Base-by-base conservation (phyloP, 2,797 vertebrate genomes). In the Tapirus indicus region DNA sequence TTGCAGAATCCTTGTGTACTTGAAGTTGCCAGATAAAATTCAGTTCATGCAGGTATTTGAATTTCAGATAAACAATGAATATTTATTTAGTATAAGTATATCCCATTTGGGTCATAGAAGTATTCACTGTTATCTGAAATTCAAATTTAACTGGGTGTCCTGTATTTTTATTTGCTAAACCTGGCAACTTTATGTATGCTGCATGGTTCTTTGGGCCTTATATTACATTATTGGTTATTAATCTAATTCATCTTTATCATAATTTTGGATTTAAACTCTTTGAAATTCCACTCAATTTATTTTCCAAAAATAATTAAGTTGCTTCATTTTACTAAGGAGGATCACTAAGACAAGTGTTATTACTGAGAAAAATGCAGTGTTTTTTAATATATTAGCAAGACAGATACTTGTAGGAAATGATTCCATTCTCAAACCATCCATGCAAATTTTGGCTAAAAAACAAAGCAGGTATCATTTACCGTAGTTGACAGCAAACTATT, bases 41-140 rank as follows among this genome's bases (percentile, higher is more conserved):
- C 20, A 56, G 5, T 60, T 83, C 12, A 2, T 6, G 6, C 5
- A 93, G 23, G 5, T 66, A 79, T 64, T 79, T 84, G 54, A 88
- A 96, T 89, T 72, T 95, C 9, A 83, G 32, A 35, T 87, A 84
- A 94, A 90, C 6, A 84, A n/a, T 18, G 20, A 60, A 41, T 84
- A 79, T 60, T 93, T 91, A 20, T 35, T 85, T 72, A 58, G 5
- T 68, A 44, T 78, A 71, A 84, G 17, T 71, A 14, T 58, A n/a
- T 23, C 4, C 11, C 17, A 47, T 62, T 74, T 93, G 18, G 52
- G 6, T 60, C n/a, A 68, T 12, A 91, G 6, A 75, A 16, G 9
- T 60, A 52, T 69, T 58, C 17, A 32, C 17, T 96, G 2, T 71
- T 52, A 95, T 20, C 25, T 77, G 38, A 77, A 88, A 82, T 86